Percentiles rank a stretch among this genome's conserved stretches.
Evolutionary conservation across 1,140 invertebrate genomes (phyloP).

Genomic region (Leptestheria dahalacensis): DNA sequence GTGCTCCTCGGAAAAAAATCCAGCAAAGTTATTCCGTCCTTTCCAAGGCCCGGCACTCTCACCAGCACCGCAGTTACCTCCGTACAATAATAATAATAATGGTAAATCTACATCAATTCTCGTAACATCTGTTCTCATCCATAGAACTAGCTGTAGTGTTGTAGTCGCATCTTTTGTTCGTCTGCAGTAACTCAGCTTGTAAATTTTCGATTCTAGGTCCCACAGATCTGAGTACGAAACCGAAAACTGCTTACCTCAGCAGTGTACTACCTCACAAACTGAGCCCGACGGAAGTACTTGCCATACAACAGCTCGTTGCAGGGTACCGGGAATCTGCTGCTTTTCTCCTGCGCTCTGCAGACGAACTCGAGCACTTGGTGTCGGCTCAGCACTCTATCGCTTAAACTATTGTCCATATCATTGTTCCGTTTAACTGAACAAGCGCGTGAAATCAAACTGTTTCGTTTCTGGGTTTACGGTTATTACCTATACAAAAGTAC

Average conservation of each 20-base stretch:
- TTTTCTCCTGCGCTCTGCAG: constrained; percentile 82
- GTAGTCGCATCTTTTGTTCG: no score
- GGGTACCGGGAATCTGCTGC: constrained; percentile 91
- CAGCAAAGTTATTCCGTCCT: background rate
- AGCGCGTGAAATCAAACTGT: no score
- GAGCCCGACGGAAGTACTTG: constrained; percentile 75
- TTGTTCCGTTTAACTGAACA: no score
- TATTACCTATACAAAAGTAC: no score
- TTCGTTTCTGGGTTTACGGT: no score
- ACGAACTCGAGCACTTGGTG: constrained; percentile 81
- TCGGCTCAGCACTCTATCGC: constrained; percentile 49
- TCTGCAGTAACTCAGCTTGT: no score
- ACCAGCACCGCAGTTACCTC: background rate
- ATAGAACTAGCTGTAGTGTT: no score
- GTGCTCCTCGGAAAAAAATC: background rate
- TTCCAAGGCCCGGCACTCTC: background rate
- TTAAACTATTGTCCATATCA: background rate
- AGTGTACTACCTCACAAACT: constrained; percentile 57
- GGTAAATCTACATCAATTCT: no score
- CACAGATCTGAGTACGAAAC: constrained; percentile 55
- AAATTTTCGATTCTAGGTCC: constrained; percentile 42
- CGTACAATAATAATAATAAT: background rate
- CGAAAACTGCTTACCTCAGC: constrained; percentile 33
- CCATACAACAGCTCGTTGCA: constrained; percentile 82
- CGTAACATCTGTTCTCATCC: no score